Percentiles rank a stretch among this genome's conserved stretches.
phyloP scores from a whole-genome alignment of 2,888 invertebrate genomes.

The Caenorhabditis parvicauda region DNA sequence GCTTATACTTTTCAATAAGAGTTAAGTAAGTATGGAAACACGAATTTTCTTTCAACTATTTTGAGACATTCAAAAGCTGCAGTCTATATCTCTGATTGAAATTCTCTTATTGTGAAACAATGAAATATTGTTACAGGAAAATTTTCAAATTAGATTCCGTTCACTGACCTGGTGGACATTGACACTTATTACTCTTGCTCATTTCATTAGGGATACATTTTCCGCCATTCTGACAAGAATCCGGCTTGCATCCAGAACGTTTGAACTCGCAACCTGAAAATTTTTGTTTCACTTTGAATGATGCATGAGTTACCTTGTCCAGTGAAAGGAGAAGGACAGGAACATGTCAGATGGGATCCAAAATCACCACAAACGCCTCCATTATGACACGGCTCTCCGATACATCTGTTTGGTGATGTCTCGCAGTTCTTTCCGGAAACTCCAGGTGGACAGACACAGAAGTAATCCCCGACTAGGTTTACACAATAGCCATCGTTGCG shows the following conservation, averaged over 20 bases:
- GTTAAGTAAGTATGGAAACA: too few relatives aligned
- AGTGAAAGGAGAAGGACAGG: slow-evolving; percentile 71
- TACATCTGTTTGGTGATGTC: slow-evolving; percentile 89
- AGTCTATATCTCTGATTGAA: too few relatives aligned
- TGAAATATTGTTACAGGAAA: not conserved
- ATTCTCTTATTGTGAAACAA: too few relatives aligned
- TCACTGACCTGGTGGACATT: slow-evolving; percentile 75
- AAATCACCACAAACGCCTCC: slow-evolving; percentile 92
- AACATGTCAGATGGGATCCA: slow-evolving; percentile 89
- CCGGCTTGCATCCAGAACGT: slow-evolving; percentile 44
- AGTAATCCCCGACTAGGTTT: slow-evolving; percentile 83
- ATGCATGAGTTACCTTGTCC: slow-evolving; percentile 14
- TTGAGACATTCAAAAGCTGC: too few relatives aligned
- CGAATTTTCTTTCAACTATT: too few relatives aligned
- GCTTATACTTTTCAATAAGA: too few relatives aligned
- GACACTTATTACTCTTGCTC: slow-evolving; percentile 73
- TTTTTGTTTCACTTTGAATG: not conserved
- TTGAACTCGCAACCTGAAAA: slow-evolving; percentile 37
- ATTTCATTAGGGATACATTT: slow-evolving; percentile 49
- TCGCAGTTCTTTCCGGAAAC: slow-evolving; percentile 95
- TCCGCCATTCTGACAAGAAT: slow-evolving; percentile 56
- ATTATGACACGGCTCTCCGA: slow-evolving; percentile 91
- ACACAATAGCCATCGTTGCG: slow-evolving; percentile 90
- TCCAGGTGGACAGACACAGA: slow-evolving; percentile 74
- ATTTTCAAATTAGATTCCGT: slow-evolving; percentile 1